Evolutionary conservation across 1,140 invertebrate genomes (phyloP).

Genomic region (Psix sp.): DNA sequence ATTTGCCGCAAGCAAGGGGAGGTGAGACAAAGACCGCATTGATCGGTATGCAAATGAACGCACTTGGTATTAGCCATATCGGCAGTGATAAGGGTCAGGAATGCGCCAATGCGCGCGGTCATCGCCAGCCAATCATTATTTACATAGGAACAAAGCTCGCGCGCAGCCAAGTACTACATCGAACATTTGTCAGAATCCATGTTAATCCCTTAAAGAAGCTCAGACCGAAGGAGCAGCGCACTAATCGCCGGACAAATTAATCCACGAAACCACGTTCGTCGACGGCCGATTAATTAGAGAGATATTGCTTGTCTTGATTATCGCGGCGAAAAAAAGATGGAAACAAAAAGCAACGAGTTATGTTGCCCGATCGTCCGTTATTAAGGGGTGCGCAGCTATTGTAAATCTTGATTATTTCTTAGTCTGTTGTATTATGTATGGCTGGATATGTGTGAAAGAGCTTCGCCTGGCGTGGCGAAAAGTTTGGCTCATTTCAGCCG

Average conservation of each 20-base stretch:
- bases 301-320: slow-evolving; percentile 28
- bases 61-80: slow-evolving; percentile 19
- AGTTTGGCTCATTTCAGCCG: slow-evolving; percentile 35
- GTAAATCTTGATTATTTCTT: slow-evolving; percentile 41
- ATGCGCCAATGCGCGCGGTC: slow-evolving; percentile 11
- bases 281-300: slow-evolving; percentile 35
- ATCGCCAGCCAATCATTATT: slow-evolving; percentile 33
- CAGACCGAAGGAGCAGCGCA: not conserved
- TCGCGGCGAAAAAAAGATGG: not conserved
- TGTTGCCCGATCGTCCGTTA: slow-evolving; percentile 8
- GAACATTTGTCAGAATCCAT: slow-evolving; percentile 47
- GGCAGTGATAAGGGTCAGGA: slow-evolving; percentile 18
- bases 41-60: slow-evolving; percentile 44
- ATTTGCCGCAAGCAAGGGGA: slow-evolving; percentile 4
- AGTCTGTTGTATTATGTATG: no score
- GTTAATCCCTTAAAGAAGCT: slow-evolving; percentile 41
- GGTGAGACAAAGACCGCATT: slow-evolving; percentile 41
- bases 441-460: not conserved
- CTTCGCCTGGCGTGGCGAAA: slow-evolving; percentile 7
- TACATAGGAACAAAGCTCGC: slow-evolving; percentile 20
- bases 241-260: slow-evolving; percentile 42
- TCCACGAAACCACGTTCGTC: slow-evolving; percentile 14
- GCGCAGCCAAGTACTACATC: slow-evolving; percentile 5
- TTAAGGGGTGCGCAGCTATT: slow-evolving; percentile 12
- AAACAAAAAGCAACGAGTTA: slow-evolving; percentile 12